Evolutionary conservation across 2,113 vertebrate genomes (phyloP).

Genomic region (Nesogale talazaci): DNA sequence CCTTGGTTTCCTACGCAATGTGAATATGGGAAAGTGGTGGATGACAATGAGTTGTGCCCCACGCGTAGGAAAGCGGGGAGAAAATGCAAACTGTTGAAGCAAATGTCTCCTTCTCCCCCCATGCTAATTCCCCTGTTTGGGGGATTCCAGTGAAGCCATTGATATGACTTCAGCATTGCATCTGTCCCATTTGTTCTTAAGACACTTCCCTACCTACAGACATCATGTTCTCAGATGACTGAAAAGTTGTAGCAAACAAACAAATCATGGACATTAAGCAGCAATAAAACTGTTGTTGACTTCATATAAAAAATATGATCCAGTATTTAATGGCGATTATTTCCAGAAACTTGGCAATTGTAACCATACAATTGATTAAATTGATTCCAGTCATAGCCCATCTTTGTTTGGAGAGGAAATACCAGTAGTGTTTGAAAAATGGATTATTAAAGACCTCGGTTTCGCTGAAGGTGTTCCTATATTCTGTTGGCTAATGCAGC

Average conservation of each 20-base stretch:
- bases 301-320: conserved; percentile 80
- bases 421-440: conserved; percentile 84
- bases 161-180: conserved; percentile 39
- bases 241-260: conserved; percentile 79
- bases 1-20: conserved; percentile 13
- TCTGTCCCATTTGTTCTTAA: conserved; percentile 67
- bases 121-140: conserved; percentile 40
- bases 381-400: conserved; percentile 81
- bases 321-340: conserved; percentile 82
- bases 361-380: conserved; percentile 81
- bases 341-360: conserved; percentile 84
- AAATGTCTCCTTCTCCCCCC: neutral
- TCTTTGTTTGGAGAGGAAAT: conserved; percentile 85
- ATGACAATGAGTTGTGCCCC: neutral
- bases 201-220: conserved; percentile 39
- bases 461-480: conserved; percentile 81
- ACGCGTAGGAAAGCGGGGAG: neutral
- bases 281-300: conserved; percentile 83
- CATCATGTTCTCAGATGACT: conserved; percentile 70
- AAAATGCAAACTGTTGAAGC: conserved; percentile 25
- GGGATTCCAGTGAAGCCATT: conserved; percentile 55
- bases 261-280: conserved; percentile 83
- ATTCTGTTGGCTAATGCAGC: conserved; percentile 82
- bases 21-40: conserved; percentile 13
- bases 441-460: conserved; percentile 81